Conservation (phyloP, 2,888 invertebrate genomes). For the Limenitis camilla region DNA sequence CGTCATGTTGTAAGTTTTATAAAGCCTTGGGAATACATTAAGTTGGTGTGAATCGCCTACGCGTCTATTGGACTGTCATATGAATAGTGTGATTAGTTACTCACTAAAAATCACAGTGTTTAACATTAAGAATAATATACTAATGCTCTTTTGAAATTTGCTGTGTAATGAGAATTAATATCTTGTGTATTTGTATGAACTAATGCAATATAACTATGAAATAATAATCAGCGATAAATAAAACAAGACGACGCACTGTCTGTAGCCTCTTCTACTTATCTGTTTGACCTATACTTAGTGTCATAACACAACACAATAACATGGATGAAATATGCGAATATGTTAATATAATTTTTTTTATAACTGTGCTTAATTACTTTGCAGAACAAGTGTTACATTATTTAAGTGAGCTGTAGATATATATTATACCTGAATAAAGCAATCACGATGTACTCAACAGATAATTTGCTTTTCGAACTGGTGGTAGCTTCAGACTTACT, state of each 20-base stretch:
- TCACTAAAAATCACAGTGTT: slow-evolving; percentile 1
- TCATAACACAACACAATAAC: slow-evolving; percentile 27
- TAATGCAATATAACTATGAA: slow-evolving; percentile 13
- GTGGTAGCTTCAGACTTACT: too few relatives aligned
- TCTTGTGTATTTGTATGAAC: slow-evolving; percentile 2
- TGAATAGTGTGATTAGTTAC: slow-evolving; percentile 8
- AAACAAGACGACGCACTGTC: slow-evolving; percentile 46
- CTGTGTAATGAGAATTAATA: slow-evolving; percentile 10
- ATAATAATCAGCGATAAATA: slow-evolving; percentile 24
- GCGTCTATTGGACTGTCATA: slow-evolving; percentile 24
- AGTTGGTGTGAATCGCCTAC: slow-evolving; percentile 25
- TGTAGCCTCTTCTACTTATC: slow-evolving; percentile 36
- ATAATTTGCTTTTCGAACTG: too few relatives aligned
- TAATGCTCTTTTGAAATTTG: too few relatives aligned
- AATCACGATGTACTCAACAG: too few relatives aligned
- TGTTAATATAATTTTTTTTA: slow-evolving; percentile 2
- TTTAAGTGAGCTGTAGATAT: too few relatives aligned
- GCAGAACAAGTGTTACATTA: too few relatives aligned
- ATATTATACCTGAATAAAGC: too few relatives aligned
- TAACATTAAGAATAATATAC: too few relatives aligned
- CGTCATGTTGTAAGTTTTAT: slow-evolving; percentile 19
- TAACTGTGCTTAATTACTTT: not conserved
- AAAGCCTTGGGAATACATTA: slow-evolving; percentile 25
- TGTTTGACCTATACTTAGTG: slow-evolving; percentile 30
- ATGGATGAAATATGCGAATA: slow-evolving; percentile 21